Conservation (phyloP, 2,888 invertebrate genomes). For the Macrophya annulata region DNA sequence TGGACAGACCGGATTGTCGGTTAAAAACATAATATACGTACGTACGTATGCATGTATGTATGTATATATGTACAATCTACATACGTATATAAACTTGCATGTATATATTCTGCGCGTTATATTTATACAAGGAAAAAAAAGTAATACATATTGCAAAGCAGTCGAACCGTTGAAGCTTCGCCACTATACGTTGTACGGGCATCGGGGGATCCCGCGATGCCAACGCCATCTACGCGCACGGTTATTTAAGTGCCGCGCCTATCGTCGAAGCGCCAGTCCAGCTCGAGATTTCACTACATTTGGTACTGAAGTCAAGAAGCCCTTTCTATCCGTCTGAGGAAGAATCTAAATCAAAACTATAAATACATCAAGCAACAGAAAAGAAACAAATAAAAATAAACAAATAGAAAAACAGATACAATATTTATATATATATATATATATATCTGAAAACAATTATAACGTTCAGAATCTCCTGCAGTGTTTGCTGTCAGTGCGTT, state of each 20-base stretch:
- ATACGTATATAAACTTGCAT: background rate
- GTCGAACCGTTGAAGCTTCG: background rate
- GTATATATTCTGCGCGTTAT: background rate
- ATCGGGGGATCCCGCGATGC: constrained; percentile 30
- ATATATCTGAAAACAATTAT: background rate
- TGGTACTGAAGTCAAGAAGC: background rate
- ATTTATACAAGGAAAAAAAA: constrained; percentile 7
- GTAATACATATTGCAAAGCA: constrained; percentile 4
- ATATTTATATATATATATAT: no score
- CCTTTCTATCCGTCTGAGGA: background rate
- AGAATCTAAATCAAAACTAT: background rate
- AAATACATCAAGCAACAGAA: background rate
- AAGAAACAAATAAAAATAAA: background rate
- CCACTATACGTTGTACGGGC: background rate
- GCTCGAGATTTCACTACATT: constrained; percentile 57
- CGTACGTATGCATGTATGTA: background rate
- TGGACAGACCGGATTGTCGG: background rate
- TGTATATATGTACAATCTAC: background rate
- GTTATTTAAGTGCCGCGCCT: constrained; percentile 67
- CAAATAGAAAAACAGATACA: background rate
- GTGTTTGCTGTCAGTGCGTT: constrained; percentile 50
- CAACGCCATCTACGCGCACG: constrained; percentile 64
- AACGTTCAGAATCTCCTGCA: constrained; percentile 2
- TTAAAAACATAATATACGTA: background rate
- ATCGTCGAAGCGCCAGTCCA: constrained; percentile 63